Conservation (phyloP, 1,140 invertebrate species). For the Musca vetustissima region DNA sequence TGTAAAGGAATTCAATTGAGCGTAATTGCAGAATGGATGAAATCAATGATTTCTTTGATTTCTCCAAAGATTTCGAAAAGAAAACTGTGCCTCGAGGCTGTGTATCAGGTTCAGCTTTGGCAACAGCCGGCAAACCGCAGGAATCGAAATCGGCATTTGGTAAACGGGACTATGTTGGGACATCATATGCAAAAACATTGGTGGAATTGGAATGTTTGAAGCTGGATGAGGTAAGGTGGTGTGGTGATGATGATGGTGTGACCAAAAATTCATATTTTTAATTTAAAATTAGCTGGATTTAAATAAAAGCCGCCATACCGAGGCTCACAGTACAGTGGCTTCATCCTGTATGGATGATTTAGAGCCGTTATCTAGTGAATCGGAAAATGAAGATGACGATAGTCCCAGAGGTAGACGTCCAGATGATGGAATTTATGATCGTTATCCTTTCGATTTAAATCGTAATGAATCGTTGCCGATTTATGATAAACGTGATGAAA, state of each 20-base stretch:
- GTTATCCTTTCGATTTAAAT: constrained; percentile 42
- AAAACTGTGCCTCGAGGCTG: constrained; percentile 24
- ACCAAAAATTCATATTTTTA: too few relatives aligned
- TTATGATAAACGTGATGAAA: constrained; percentile 37
- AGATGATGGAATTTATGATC: constrained; percentile 41
- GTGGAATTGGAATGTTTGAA: constrained; percentile 33
- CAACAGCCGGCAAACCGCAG: neutral
- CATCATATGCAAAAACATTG: constrained; percentile 37
- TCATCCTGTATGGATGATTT: constrained; percentile 38
- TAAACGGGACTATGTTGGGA: constrained; percentile 41
- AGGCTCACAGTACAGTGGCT: neutral
- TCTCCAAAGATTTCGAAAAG: constrained; percentile 44
- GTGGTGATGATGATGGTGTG: too few relatives aligned
- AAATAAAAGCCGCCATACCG: neutral
- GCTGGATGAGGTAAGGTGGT: constrained; percentile 35
- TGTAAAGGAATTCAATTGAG: neutral
- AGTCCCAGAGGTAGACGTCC: constrained; percentile 24
- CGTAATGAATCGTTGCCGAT: constrained; percentile 43
- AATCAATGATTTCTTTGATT: constrained; percentile 48
- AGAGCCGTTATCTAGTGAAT: constrained; percentile 34
- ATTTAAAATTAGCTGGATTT: constrained; percentile 18
- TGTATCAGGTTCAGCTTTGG: constrained; percentile 25
- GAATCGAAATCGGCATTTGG: constrained; percentile 27
- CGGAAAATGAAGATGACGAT: constrained; percentile 18
- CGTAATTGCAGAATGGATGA: constrained; percentile 40